A percentile compares a stretch with the other conserved stretches of the same genome.
phyloP scores from a whole-genome alignment of 2,888 invertebrate genomes.

The Drosophila demipolita region DNA sequence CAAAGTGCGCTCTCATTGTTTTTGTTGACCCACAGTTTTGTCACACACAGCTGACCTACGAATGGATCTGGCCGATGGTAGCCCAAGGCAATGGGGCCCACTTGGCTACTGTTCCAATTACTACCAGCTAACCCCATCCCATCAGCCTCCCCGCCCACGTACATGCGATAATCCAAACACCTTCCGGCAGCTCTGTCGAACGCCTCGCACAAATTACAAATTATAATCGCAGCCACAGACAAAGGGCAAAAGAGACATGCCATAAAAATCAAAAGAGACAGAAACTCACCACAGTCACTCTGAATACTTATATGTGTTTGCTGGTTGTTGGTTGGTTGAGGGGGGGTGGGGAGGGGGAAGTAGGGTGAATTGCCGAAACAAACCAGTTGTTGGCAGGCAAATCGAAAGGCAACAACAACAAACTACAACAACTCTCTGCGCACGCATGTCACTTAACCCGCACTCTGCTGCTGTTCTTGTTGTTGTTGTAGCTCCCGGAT shows the following conservation, averaged over 20 bases:
- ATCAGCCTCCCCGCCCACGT: background rate
- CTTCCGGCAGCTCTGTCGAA: conserved; percentile 18
- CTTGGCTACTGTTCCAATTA: conserved; percentile 34
- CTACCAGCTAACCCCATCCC: background rate
- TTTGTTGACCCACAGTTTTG: conserved; percentile 63
- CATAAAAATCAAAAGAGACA: conserved; percentile 57
- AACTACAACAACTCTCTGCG: conserved; percentile 53
- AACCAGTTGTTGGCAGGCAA: conserved; percentile 66
- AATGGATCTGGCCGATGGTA: conserved; percentile 20
- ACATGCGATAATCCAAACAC: conserved; percentile 7
- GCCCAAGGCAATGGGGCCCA: conserved; percentile 15
- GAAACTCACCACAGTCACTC: conserved; percentile 54
- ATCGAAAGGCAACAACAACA: conserved; percentile 61
- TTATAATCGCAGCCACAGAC: conserved; percentile 42
- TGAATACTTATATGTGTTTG: background rate
- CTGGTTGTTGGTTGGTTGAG: background rate
- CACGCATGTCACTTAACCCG: conserved; percentile 61
- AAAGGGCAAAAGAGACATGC: conserved; percentile 38
- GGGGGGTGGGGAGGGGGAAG: background rate
- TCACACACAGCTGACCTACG: conserved; percentile 61
- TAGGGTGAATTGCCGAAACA: conserved; percentile 30
- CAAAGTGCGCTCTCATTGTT: conserved; percentile 69
- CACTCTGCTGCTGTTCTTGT: conserved; percentile 8
- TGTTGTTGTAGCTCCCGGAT: background rate
- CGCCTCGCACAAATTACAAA: conserved; percentile 46